Conservation (phyloP, 2,113 vertebrate species). For the Sylvietta virens region DNA sequence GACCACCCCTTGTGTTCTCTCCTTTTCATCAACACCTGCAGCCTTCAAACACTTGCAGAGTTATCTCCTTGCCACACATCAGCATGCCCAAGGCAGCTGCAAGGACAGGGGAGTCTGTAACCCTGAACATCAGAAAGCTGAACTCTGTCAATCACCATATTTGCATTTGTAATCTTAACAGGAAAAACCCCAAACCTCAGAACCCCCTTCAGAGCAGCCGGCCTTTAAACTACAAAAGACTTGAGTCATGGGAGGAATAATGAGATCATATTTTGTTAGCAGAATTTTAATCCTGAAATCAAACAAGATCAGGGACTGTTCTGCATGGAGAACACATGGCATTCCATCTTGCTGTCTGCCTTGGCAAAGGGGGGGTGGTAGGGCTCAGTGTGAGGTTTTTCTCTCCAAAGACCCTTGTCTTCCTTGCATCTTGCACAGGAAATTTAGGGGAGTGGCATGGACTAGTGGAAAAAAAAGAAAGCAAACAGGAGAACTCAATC, state of each 20-base stretch:
- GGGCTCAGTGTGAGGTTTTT: neutral
- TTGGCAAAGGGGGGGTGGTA: neutral
- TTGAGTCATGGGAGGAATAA: constrained; percentile 20
- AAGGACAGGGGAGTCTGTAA: neutral
- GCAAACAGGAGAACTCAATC: neutral
- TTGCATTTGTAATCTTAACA: constrained; percentile 6
- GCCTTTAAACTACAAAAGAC: constrained; percentile 36
- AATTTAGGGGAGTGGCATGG: neutral
- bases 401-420: neutral
- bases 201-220: neutral
- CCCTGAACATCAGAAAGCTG: constrained; percentile 20
- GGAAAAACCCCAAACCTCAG: neutral
- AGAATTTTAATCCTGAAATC: constrained; percentile 42
- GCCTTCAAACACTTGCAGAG: neutral
- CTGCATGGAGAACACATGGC: neutral
- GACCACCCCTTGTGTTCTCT: neutral
- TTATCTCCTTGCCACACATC: neutral
- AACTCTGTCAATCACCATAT: constrained; percentile 31
- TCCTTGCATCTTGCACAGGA: neutral
- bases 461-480: neutral
- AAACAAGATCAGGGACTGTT: neutral
- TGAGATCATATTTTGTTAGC: constrained; percentile 2
- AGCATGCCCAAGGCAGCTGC: neutral
- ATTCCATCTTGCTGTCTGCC: neutral
- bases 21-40: neutral